phyloP scores from a whole-genome alignment of 2,888 invertebrate genomes.

The Lampropteryx suffumata region DNA sequence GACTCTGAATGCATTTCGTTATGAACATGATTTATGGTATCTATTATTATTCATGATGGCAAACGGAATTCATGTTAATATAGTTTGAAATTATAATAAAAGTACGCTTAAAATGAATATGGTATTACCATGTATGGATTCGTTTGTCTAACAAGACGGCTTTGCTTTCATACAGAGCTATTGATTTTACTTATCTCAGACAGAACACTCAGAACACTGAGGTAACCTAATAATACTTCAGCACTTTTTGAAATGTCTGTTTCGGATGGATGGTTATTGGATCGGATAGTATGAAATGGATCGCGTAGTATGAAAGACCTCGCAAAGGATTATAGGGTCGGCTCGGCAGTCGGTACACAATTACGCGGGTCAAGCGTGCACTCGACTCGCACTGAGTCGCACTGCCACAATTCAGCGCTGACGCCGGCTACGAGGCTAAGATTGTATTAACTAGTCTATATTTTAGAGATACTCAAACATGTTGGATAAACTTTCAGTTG shows the following conservation, averaged over 20 bases:
- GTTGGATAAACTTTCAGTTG: too few relatives aligned
- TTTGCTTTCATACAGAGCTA: background rate
- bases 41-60: conserved; percentile 35
- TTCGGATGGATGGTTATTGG: too few relatives aligned
- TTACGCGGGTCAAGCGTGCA: conserved; percentile 71
- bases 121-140: conserved; percentile 21
- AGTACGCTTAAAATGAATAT: conserved; percentile 26
- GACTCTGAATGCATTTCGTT: conserved; percentile 30
- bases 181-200: too few relatives aligned
- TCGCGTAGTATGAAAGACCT: conserved; percentile 29
- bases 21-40: conserved; percentile 37
- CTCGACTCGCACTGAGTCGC: conserved; percentile 42
- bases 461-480: background rate
- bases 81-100: conserved; percentile 34
- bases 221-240: too few relatives aligned
- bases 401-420: conserved; percentile 42
- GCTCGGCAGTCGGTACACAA: conserved; percentile 56
- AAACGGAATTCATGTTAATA: conserved; percentile 33
- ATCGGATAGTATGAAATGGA: conserved; percentile 9
- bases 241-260: too few relatives aligned
- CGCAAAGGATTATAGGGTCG: conserved; percentile 55
- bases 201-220: too few relatives aligned
- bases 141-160: conserved; percentile 16
- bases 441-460: conserved; percentile 13
- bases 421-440: conserved; percentile 15